Evolutionary conservation across 37 sponge, comb jelly and placozoan genomes (phyloP), one percentile per base, ranked within the genome.

Genomic region (Ianthella basta): DNA sequence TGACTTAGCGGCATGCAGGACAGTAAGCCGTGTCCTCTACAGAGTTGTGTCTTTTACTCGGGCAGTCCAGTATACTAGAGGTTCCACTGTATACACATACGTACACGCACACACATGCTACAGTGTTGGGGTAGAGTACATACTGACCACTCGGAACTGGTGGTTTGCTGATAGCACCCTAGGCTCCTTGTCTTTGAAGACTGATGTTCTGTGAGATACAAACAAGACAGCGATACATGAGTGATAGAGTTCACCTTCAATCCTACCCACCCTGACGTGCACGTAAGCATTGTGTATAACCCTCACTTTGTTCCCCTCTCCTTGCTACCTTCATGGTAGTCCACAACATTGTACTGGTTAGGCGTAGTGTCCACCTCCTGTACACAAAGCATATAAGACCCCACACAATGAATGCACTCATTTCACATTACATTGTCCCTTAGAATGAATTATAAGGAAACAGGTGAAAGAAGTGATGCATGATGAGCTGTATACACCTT

Each of bases 341-440:
- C 95, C 35, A 84, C 87, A 1, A 94, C 66, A 74, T 91, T 83
- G 59, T 88, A 94, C 84, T 66, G 55, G 33, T 75, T 68, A 3
- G 95, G 95, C 37, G 56, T 69, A 0, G 95, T 94, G 50, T 79
- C 29, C 66, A 94, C 35, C 13, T 94, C 95, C 95, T 94, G 56
- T 3, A 55, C 13, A 80, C 16, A 35, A 82, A 12, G 18, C 29
- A n/a, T n/a, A n/a, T n/a, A n/a, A n/a, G n/a, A n/a, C n/a, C n/a
- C n/a, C n/a, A n/a, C n/a, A n/a, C n/a, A n/a, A n/a, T n/a, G n/a
- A n/a, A n/a, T n/a, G n/a, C n/a, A n/a, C n/a, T n/a, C n/a, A n/a
- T n/a, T 27, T 3, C 23, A 38, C 39, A 73, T 13, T 13, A 32
- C 65, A 36, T 44, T 44, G 50, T 8, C 8, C 3, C 3, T 8